Base-by-base conservation (phyloP, 2,888 invertebrate species). In the Callyntrura guangdongensis region DNA sequence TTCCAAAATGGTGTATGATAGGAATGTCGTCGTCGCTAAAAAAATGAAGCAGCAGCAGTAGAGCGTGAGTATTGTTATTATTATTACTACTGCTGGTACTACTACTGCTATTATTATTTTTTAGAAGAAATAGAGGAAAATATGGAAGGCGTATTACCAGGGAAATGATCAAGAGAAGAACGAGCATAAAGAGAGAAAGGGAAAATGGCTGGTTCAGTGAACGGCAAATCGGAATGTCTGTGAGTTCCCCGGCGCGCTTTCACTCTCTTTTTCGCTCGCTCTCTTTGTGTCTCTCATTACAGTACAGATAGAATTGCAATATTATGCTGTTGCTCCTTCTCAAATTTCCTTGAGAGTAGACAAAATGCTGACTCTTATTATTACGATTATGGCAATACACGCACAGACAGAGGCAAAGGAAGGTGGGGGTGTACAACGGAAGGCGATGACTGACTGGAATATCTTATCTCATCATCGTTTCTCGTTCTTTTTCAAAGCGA, bases 361-460 rank as follows among this genome's bases (percentile, higher is more conserved):
- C 36, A 36, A 36, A 36, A 74, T 49, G 74, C 47, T 74, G 74
- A 74, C 6, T 8, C 27, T 27, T 74, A 79, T 56, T 79, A 79
- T 79, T 79, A 79, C 27, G 20, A 81, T 81, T 59, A 81, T 81
- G 59, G 59, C 17, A 27, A 74, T 49, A 12, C 72, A 74, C 72
- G 72, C 45, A 74, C 47, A n/a, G 11, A 36, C 47, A n/a, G 11
- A 17, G 25, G n/a, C 14, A 36, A 17, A 61, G 17, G 11, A 82
- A n/a, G 36, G 36, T 6, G 36, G 36, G 36, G 36, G 36, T 61
- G 61, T 20, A 61, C 6, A 0, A 61, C 20, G 61, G 79, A 36
- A 36, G 36, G 47, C 20, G 36, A 25, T 45, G 12, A 59, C 86
- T 86, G 86, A 86, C 86, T 87, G n/a, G 87, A 87, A 87, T 87